Percentiles rank a stretch among this genome's conserved stretches.
Evolutionary conservation across 2,797 vertebrate species (phyloP).

Genomic region (Rousettus madagascariensis): DNA sequence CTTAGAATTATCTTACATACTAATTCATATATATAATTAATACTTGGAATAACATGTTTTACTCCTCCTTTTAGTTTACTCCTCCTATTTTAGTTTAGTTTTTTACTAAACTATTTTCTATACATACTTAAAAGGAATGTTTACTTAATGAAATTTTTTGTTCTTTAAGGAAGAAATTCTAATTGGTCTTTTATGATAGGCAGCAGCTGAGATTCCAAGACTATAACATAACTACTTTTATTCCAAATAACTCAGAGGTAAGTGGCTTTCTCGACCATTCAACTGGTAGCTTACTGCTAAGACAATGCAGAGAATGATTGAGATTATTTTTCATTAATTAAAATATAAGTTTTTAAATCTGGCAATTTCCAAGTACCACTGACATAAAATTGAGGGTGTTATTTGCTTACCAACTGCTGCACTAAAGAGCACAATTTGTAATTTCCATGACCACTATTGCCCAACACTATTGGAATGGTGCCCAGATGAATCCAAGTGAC

Average conservation of each 20-base stretch:
- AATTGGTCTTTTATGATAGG: neutral
- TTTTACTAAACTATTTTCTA: conserved; percentile 31
- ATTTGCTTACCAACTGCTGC: neutral
- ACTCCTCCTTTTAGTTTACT: neutral
- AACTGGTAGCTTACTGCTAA: neutral
- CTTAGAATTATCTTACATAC: conserved; percentile 25
- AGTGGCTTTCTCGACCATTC: neutral
- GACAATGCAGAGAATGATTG: neutral
- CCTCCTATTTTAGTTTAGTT: neutral
- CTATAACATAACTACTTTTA: neutral
- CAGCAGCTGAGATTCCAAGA: neutral
- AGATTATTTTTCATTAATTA: neutral
- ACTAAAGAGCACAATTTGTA: neutral
- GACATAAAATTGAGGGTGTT: neutral
- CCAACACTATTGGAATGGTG: neutral
- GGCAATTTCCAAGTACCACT: neutral
- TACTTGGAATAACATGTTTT: conserved; percentile 27
- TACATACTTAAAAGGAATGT: neutral
- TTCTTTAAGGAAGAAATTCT: neutral
- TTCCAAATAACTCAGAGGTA: neutral
- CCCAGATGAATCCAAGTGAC: neutral
- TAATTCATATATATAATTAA: conserved; percentile 38
- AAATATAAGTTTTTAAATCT: conserved; percentile 1
- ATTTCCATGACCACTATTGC: neutral
- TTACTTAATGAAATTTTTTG: conserved; percentile 7